A percentile compares a stretch with the other conserved stretches of the same genome.
Conservation (phyloP, 2,888 invertebrate genomes). For the Drosophila longiperda region DNA sequence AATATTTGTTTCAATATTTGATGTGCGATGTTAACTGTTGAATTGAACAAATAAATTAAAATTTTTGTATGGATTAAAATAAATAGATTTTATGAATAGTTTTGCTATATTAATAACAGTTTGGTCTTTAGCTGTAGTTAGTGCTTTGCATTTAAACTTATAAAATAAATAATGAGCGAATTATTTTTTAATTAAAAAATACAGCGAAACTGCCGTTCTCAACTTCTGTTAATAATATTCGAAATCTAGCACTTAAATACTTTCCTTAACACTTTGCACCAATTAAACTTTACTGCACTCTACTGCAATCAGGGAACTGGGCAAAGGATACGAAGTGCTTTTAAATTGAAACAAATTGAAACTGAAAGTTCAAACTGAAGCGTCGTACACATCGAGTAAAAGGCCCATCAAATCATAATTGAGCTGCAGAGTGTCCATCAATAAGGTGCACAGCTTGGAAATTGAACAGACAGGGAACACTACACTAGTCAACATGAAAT, state of each 20-base stretch:
- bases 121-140: background rate
- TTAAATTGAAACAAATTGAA: conserved; percentile 56
- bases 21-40: background rate
- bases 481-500: background rate
- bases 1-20: background rate
- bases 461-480: conserved; percentile 30
- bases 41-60: background rate
- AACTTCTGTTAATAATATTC: background rate
- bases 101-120: background rate
- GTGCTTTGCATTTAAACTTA: background rate
- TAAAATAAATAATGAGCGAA: background rate
- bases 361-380: conserved; percentile 42
- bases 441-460: conserved; percentile 23
- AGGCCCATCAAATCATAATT: conserved; percentile 60
- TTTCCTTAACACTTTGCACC: background rate
- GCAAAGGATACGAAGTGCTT: conserved; percentile 38
- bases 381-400: conserved; percentile 18
- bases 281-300: background rate
- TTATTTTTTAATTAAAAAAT: background rate
- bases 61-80: background rate
- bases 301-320: background rate
- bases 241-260: background rate
- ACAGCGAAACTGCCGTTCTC: background rate
- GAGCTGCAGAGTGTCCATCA: conserved; percentile 52
- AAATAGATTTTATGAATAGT: background rate